Percentiles rank a stretch among this genome's conserved stretches.
phyloP scores from a whole-genome alignment of 23 tunicate genomes.

The Oikopleura vanhoeffeni region DNA sequence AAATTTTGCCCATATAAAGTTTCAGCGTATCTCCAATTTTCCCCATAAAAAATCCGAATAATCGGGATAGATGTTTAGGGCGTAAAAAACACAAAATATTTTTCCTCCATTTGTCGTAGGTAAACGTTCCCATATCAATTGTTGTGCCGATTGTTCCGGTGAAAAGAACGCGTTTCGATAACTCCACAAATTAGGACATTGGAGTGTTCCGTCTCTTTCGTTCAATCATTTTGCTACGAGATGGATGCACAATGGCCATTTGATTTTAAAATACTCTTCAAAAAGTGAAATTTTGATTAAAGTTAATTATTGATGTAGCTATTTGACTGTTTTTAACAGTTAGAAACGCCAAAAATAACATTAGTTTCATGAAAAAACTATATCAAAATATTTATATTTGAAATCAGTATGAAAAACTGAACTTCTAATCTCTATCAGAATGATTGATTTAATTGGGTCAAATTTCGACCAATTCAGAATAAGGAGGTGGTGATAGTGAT shows the following conservation, averaged over 20 bases:
- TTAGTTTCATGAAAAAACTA: too few species aligned
- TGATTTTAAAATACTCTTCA: not conserved
- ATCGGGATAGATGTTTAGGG: conserved; percentile 7
- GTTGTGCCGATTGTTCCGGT: conserved; percentile 13
- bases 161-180: conserved; percentile 8
- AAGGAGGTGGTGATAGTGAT: too few species aligned
- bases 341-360: too few species aligned
- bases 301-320: too few species aligned
- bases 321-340: too few species aligned
- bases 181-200: not conserved
- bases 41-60: conserved; percentile 8
- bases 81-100: conserved; percentile 1
- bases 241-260: not conserved
- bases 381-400: too few species aligned
- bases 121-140: conserved; percentile 6
- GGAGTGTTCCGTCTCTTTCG: conserved; percentile 3
- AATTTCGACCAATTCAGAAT: too few species aligned
- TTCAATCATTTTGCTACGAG: not conserved
- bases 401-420: too few species aligned
- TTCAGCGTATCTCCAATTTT: conserved; percentile 12
- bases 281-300: too few species aligned
- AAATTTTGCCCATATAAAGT: not conserved
- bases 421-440: too few species aligned
- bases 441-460: too few species aligned
- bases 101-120: not conserved